phyloP scores from a whole-genome alignment of 2,888 invertebrate genomes.

The Plebejus melissa region DNA sequence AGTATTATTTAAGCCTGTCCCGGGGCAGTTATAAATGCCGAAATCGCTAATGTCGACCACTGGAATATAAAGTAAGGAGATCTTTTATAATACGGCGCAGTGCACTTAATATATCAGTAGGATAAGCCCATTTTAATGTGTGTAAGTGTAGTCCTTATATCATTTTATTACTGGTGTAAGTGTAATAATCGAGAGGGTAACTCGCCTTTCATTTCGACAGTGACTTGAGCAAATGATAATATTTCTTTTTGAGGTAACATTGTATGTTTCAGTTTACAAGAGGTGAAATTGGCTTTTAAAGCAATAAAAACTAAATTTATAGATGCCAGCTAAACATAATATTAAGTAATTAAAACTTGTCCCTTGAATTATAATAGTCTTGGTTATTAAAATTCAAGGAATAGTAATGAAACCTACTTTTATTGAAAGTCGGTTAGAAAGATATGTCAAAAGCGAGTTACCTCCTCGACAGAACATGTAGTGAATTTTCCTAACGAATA shows the following conservation, averaged over 20 bases:
- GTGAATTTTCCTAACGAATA: slow-evolving; percentile 23
- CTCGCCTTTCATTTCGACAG: not conserved
- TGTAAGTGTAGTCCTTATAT: not conserved
- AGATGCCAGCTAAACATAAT: too few relatives aligned
- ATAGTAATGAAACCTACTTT: not conserved
- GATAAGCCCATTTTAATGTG: not conserved
- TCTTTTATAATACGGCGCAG: not conserved
- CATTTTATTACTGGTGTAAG: not conserved
- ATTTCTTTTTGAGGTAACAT: too few relatives aligned
- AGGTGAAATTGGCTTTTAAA: too few relatives aligned
- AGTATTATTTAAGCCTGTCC: not conserved
- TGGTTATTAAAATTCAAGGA: too few relatives aligned
- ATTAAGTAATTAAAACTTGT: too few relatives aligned
- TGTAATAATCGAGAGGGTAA: not conserved
- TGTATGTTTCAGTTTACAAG: too few relatives aligned
- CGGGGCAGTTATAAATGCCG: not conserved
- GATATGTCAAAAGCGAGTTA: not conserved
- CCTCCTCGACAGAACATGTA: not conserved
- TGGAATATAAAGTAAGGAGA: not conserved
- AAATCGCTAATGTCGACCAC: not conserved
- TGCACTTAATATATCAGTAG: slow-evolving; percentile 15
- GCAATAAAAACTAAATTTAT: too few relatives aligned
- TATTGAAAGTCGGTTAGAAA: not conserved
- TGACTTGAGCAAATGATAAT: not conserved
- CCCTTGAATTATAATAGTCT: too few relatives aligned